These are phyloP conservation scores for Xanthostigma xanthostigma DNA, from an alignment of 2,888 invertebrate species.

Conservation along the genomic window DNA sequence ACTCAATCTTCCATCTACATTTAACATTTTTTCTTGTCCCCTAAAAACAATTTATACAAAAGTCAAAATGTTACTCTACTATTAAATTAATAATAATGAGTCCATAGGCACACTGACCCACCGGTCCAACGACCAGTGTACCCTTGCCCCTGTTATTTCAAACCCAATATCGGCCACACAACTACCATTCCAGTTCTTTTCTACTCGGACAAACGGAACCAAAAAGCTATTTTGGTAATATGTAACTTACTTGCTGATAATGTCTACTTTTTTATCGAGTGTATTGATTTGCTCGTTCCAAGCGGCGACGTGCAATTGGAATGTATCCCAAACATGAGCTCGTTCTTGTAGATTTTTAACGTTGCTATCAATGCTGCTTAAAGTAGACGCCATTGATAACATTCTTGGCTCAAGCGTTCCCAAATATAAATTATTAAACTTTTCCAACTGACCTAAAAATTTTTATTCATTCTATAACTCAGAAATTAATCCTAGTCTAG, in stretches of 20 bases:
- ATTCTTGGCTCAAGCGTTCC: conserved; percentile 30
- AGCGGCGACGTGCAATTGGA: conserved; percentile 34
- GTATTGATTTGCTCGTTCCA: conserved; percentile 37
- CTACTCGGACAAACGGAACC: background rate
- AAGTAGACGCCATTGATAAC: conserved; percentile 23
- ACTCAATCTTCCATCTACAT: conserved; percentile 23
- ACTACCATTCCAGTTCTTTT: too few relatives aligned
- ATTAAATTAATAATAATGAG: too few relatives aligned
- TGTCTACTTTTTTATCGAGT: conserved; percentile 32
- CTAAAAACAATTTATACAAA: conserved; percentile 15
- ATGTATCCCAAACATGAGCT: conserved; percentile 36
- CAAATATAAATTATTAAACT: conserved; percentile 27
- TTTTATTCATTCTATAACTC: background rate
- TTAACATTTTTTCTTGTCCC: conserved; percentile 26
- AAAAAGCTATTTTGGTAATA: background rate
- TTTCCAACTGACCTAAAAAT: conserved; percentile 25
- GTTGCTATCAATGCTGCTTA: conserved; percentile 30
- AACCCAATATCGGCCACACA: too few relatives aligned
- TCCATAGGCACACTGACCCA: too few relatives aligned
- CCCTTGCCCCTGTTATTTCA: too few relatives aligned
- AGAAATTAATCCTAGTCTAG: too few relatives aligned
- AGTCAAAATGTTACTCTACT: too few relatives aligned
- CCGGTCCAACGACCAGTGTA: too few relatives aligned
- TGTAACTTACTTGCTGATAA: conserved; percentile 27
- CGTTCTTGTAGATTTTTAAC: conserved; percentile 32